Conservation (phyloP, 1,140 invertebrate genomes). For the Drosophila sturtevanti region DNA sequence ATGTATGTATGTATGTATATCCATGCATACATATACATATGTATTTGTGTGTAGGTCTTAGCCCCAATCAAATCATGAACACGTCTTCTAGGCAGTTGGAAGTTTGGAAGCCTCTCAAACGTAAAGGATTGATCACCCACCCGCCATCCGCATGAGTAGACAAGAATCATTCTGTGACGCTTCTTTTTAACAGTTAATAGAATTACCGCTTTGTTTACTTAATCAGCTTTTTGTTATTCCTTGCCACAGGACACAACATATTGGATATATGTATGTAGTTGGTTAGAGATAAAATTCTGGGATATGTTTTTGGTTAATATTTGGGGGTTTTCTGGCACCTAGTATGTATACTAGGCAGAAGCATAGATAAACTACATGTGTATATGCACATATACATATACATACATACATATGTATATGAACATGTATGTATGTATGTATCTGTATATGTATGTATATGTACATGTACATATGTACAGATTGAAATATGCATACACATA, state of each 20-base stretch:
- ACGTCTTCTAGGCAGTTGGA: no score
- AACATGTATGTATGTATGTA: no score
- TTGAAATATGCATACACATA: conserved; percentile 54
- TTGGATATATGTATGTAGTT: background rate
- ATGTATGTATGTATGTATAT: no score
- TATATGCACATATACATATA: conserved; percentile 6
- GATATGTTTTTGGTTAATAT: conserved; percentile 1
- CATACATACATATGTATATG: conserved; percentile 2
- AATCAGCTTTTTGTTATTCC: background rate
- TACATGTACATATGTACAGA: background rate
- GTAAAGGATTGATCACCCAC: no score
- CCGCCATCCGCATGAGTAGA: no score
- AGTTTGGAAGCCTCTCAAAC: no score
- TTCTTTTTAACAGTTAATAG: background rate
- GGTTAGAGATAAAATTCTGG: background rate
- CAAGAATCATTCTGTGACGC: background rate
- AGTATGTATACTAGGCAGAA: conserved; percentile 1
- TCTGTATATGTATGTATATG: background rate
- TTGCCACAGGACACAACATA: background rate
- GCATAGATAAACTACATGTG: conserved; percentile 7
- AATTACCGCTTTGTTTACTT: background rate
- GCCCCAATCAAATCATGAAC: no score
- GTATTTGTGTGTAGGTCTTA: no score
- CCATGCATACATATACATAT: no score
- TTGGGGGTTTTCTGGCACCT: background rate